Evolutionary conservation across 2,797 vertebrate genomes (phyloP), one percentile per base, ranked within the genome.

Genomic region (Sebastes vulpes): DNA sequence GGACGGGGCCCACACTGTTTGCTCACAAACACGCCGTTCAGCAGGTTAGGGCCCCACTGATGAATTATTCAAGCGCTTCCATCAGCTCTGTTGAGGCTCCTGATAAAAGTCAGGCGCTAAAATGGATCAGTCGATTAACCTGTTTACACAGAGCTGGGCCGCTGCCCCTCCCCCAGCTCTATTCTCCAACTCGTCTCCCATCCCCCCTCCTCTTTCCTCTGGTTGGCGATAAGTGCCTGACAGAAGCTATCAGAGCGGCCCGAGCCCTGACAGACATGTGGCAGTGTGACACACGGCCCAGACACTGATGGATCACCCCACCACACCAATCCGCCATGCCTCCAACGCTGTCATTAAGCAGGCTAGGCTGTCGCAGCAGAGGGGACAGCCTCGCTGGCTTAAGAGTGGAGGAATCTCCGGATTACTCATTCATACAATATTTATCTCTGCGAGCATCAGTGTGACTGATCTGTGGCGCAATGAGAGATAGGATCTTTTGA

Each of bases 91-190:
- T 97, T 95, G 96, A 93, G 94, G 96, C 94, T 96, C 94, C 93
- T 95, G 97, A 98, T 97, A 97, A 97, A 97, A 95, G 97, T 97
- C 97, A 97, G 96, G 94, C 89, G 95, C 96, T 97, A 95, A 95
- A 97, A 96, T 96, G 95, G 97, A 97, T 97, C 97, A 97, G 97
- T 97, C 96, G 97, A 98, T 97, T 97, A 98, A 97, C 96, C 96
- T 96, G 97, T 98, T 97, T 97, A 96, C 95, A 96, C 96, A 96
- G 95, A 96, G 96, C 95, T 89, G 86, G 92, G 94, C 94, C 93
- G 93, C 92, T 91, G 84, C 82, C 75, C 91, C 89, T 83, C 88
- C 87, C 69, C 87, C 82, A 31, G 78, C 74, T 65, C 83, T 53
- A 68, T 86, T 83, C 86, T 76, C 78, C 84, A 25, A 52, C 88